These are phyloP conservation scores for Pungitius pungitius DNA, from an alignment of 2,113 vertebrate genomes.

Conservation along the genomic window DNA sequence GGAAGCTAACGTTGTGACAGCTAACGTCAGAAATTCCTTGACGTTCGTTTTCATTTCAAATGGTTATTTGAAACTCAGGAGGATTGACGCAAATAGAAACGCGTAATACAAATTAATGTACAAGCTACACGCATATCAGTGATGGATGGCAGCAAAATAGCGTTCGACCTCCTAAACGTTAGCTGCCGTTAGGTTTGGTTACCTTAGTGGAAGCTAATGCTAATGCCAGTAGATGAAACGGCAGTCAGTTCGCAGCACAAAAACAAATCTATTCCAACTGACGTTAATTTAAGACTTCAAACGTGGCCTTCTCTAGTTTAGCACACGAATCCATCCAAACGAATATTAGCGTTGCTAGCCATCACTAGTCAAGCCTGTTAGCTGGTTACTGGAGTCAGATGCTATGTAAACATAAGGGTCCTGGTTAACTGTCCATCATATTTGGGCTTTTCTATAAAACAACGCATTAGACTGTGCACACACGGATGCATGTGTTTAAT, in stretches of 20 bases:
- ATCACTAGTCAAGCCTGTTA: constrained; percentile 33
- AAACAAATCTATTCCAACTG: background rate
- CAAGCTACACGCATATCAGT: rapidly evolving
- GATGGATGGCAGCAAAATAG: background rate
- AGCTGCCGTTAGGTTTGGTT: background rate
- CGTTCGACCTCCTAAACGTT: constrained; percentile 6
- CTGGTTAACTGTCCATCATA: background rate
- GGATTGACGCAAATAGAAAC: background rate
- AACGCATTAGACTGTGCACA: background rate
- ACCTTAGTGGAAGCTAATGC: constrained; percentile 28
- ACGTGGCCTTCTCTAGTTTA: background rate
- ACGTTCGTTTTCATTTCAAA: background rate
- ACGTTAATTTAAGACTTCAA: background rate
- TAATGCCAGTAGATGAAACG: constrained; percentile 34
- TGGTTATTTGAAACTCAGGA: background rate
- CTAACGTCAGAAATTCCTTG: background rate
- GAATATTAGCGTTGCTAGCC: background rate
- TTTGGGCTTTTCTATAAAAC: background rate
- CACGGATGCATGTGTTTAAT: rapidly evolving
- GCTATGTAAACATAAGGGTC: constrained; percentile 64
- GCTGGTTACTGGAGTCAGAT: constrained; percentile 30
- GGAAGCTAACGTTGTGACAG: constrained; percentile 28
- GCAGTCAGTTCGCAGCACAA: constrained; percentile 7
- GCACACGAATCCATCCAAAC: background rate
- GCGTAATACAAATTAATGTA: rapidly evolving